Evolutionary conservation across 2,888 invertebrate species (phyloP).

Genomic region (Griposia aprilina): DNA sequence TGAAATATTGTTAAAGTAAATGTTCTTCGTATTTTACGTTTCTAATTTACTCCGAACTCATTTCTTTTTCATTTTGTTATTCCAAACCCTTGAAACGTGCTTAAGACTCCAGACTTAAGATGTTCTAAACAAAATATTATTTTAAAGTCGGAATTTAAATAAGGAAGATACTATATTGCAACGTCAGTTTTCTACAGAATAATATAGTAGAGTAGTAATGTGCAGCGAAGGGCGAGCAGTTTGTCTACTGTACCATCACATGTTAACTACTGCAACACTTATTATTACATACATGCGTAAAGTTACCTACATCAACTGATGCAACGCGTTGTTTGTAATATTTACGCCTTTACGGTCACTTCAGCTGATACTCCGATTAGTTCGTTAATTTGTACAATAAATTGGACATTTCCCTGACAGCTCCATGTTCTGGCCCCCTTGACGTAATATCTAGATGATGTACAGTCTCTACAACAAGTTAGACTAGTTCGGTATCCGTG

Average conservation of each 20-base stretch:
- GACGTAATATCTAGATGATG: slow-evolving; percentile 49
- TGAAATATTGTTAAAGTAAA: slow-evolving; percentile 3
- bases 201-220: slow-evolving; percentile 10
- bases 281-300: slow-evolving; percentile 66
- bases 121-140: slow-evolving; percentile 6
- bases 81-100: slow-evolving; percentile 38
- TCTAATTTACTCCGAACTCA: slow-evolving; percentile 17
- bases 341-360: slow-evolving; percentile 56
- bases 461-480: slow-evolving; percentile 31
- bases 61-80: slow-evolving; percentile 37
- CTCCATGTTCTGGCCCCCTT: slow-evolving; percentile 35
- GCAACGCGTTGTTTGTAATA: slow-evolving; percentile 52
- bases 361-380: slow-evolving; percentile 54
- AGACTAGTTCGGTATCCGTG: slow-evolving; percentile 28
- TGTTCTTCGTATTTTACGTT: neutral
- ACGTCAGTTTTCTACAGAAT: slow-evolving; percentile 15
- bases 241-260: slow-evolving; percentile 11
- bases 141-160: neutral
- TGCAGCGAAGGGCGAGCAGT: slow-evolving; percentile 34
- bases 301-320: slow-evolving; percentile 64
- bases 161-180: neutral
- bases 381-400: slow-evolving; percentile 46
- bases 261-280: slow-evolving; percentile 1
- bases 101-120: slow-evolving; percentile 21
- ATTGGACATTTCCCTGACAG: slow-evolving; percentile 53